These are phyloP conservation scores for Drosophila oshimai DNA, from an alignment of 1,140 invertebrate genomes.

Conservation along the genomic window DNA sequence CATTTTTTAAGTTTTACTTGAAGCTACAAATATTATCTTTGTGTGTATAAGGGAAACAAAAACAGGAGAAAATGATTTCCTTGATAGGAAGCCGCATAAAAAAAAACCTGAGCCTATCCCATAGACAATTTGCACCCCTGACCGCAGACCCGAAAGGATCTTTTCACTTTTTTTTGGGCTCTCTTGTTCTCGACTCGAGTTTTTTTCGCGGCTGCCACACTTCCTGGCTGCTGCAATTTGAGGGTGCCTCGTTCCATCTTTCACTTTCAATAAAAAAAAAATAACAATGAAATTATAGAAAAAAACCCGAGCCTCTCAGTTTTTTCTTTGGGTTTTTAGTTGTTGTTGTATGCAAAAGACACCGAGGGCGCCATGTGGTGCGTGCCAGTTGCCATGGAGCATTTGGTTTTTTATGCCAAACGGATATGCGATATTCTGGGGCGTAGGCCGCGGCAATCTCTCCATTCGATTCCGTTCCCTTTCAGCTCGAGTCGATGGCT, in stretches of 20 bases:
- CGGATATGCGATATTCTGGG: constrained; percentile 77
- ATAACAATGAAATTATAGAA: constrained; percentile 71
- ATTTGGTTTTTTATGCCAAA: constrained; percentile 69
- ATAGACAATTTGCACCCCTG: constrained; percentile 74
- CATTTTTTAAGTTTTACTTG: too few relatives aligned
- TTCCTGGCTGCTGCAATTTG: constrained; percentile 73
- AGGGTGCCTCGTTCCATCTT: constrained; percentile 68
- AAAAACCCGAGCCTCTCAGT: constrained; percentile 63
- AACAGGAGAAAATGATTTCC: constrained; percentile 63
- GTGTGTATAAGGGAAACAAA: not conserved
- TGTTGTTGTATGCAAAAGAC: constrained; percentile 78
- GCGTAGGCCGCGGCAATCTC: constrained; percentile 61
- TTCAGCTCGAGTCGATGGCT: constrained; percentile 64
- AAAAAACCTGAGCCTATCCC: constrained; percentile 38
- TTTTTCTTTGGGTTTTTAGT: constrained; percentile 52
- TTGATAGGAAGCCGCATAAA: constrained; percentile 43
- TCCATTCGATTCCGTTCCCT: constrained; percentile 29
- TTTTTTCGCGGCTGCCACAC: constrained; percentile 71
- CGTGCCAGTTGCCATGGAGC: constrained; percentile 56
- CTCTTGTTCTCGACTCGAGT: constrained; percentile 22
- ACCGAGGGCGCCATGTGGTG: constrained; percentile 71
- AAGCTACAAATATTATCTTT: too few relatives aligned
- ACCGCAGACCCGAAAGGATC: constrained; percentile 62
- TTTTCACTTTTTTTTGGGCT: constrained; percentile 73
- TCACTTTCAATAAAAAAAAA: constrained; percentile 74